These are phyloP conservation scores for Melieria crassipennis DNA, from an alignment of 2,888 invertebrate species.

Conservation along the genomic window DNA sequence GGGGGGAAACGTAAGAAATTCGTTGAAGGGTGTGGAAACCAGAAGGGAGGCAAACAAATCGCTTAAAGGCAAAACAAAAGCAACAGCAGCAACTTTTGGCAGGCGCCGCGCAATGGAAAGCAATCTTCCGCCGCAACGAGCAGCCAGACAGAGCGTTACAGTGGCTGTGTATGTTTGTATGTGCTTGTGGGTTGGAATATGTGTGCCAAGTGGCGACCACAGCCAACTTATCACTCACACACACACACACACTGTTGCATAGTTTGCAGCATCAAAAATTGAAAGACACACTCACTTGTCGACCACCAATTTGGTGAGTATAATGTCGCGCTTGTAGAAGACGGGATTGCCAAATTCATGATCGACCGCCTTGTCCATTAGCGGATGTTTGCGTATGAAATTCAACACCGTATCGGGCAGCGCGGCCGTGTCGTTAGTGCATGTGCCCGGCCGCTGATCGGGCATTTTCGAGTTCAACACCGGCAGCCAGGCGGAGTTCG, in stretches of 20 bases:
- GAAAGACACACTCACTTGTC: constrained; percentile 71
- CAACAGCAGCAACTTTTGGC: constrained; percentile 16
- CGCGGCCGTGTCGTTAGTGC: constrained; percentile 91
- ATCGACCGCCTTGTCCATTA: constrained; percentile 96
- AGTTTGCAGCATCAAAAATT: constrained; percentile 14
- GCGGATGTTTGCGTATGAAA: constrained; percentile 95
- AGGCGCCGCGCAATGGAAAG: not conserved
- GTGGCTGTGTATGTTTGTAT: not conserved
- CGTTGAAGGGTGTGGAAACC: not conserved
- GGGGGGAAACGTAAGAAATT: not conserved
- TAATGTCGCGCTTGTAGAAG: constrained; percentile 89
- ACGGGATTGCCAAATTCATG: constrained; percentile 94
- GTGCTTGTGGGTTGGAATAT: not conserved
- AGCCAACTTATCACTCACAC: too few species aligned
- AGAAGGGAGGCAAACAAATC: not conserved
- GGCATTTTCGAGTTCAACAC: constrained; percentile 91
- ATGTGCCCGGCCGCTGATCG: constrained; percentile 92
- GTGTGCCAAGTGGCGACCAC: too few species aligned
- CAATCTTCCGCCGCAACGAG: not conserved
- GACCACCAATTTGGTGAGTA: constrained; percentile 90
- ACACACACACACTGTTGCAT: not conserved
- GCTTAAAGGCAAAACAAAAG: not conserved
- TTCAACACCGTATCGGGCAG: constrained; percentile 93
- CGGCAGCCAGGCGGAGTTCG: constrained; percentile 94
- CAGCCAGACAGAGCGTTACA: not conserved